These are phyloP conservation scores for Synanthedon myopaeformis DNA, from an alignment of 2,888 invertebrate species.

Conservation along the genomic window DNA sequence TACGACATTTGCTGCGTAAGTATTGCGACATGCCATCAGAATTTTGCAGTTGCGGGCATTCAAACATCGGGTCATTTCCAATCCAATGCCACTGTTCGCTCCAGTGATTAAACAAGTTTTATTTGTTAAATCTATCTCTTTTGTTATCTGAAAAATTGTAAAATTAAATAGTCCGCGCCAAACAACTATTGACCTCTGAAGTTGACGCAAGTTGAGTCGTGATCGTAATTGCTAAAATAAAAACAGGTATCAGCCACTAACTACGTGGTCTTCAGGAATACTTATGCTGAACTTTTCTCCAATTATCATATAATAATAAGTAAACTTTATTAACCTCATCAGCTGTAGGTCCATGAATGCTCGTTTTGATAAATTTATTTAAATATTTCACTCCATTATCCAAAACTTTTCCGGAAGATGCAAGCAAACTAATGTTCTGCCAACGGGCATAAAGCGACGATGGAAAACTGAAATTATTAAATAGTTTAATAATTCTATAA, in stretches of 20 bases:
- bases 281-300: too few species aligned
- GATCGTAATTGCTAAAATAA: too few species aligned
- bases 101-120: constrained; percentile 91
- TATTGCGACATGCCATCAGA: constrained; percentile 85
- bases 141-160: constrained; percentile 65
- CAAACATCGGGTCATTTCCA: constrained; percentile 86
- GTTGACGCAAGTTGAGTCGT: too few species aligned
- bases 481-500: too few species aligned
- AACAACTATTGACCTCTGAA: too few species aligned
- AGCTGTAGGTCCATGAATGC: constrained; percentile 31
- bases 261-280: too few species aligned
- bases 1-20: constrained; percentile 66
- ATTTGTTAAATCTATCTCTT: constrained; percentile 83
- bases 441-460: background rate
- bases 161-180: too few species aligned
- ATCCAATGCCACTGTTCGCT: constrained; percentile 94
- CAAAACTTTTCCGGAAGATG: constrained; percentile 11
- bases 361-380: constrained; percentile 11
- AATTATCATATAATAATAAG: background rate
- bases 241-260: too few species aligned
- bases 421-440: background rate
- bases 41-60: constrained; percentile 86
- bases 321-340: constrained; percentile 24
- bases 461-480: background rate
- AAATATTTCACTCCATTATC: constrained; percentile 16